A percentile compares a stretch with the other conserved stretches of the same genome.
Conservation (phyloP, 2,113 vertebrate species). For the Tragelaphus imberbis region DNA sequence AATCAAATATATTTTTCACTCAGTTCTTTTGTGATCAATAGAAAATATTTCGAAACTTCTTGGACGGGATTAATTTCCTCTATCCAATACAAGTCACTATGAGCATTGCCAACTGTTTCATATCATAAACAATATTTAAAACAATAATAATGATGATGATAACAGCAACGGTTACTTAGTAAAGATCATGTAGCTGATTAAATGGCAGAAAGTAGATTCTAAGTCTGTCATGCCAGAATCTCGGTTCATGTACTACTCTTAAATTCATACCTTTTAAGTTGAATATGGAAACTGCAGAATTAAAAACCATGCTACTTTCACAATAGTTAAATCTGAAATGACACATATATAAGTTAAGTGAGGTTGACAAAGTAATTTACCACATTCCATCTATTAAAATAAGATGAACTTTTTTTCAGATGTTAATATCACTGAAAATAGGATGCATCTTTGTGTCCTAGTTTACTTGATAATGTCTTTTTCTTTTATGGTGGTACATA, state of each 20-base stretch:
- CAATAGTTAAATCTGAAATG: background rate
- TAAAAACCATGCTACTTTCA: background rate
- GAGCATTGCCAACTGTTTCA: background rate
- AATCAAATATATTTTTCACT: background rate
- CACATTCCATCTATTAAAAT: background rate
- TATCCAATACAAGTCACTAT: background rate
- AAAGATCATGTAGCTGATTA: background rate
- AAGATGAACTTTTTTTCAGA: background rate
- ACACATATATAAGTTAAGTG: background rate
- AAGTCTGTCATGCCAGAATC: background rate
- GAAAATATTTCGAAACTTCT: background rate
- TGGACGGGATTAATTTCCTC: background rate
- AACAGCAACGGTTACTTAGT: background rate
- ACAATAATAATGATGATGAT: background rate
- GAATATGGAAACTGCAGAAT: background rate
- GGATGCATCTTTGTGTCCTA: background rate
- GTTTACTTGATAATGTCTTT: background rate
- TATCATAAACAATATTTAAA: background rate
- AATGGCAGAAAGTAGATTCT: background rate
- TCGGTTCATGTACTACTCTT: background rate
- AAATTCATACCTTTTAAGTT: background rate
- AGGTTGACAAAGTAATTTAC: background rate
- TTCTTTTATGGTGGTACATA: background rate
- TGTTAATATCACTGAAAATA: background rate
- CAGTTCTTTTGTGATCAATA: background rate